These are phyloP conservation scores for Amphiura filiformis DNA, from an alignment of 35 echinoderm and acorn worm genomes.

Conservation along the genomic window DNA sequence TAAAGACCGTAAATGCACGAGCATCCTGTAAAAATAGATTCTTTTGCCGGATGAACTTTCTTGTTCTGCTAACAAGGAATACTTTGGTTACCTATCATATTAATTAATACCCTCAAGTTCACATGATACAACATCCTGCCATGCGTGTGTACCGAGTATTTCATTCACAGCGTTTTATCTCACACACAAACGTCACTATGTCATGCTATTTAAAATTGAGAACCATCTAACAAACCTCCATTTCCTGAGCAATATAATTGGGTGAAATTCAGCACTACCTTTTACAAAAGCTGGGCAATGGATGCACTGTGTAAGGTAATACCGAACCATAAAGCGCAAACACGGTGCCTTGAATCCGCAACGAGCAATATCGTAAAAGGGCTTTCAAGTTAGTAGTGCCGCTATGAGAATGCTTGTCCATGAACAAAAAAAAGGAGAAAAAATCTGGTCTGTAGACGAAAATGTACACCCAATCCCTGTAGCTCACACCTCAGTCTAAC, in stretches of 20 bases:
- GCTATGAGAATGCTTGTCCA: neutral
- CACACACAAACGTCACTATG: neutral
- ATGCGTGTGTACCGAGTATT: neutral
- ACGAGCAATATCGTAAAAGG: conserved; percentile 1
- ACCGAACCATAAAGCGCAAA: neutral
- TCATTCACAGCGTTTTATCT: neutral
- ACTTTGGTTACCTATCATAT: neutral
- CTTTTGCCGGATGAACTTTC: neutral
- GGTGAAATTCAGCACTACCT: conserved; percentile 3
- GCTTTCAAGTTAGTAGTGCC: neutral
- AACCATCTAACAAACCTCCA: neutral
- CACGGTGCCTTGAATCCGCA: conserved; percentile 5
- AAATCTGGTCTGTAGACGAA: neutral
- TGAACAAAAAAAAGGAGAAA: neutral
- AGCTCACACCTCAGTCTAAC: neutral
- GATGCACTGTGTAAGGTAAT: neutral
- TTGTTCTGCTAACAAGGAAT: neutral
- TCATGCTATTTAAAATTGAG: neutral
- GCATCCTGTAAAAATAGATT: neutral
- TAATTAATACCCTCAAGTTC: conserved; percentile 12
- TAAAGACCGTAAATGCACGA: neutral
- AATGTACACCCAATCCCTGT: neutral
- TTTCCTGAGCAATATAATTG: conserved; percentile 6
- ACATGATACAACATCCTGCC: neutral
- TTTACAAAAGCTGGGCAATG: neutral